Base-by-base conservation (phyloP, 2,888 invertebrate genomes). In the Erpobdella octoculata region DNA sequence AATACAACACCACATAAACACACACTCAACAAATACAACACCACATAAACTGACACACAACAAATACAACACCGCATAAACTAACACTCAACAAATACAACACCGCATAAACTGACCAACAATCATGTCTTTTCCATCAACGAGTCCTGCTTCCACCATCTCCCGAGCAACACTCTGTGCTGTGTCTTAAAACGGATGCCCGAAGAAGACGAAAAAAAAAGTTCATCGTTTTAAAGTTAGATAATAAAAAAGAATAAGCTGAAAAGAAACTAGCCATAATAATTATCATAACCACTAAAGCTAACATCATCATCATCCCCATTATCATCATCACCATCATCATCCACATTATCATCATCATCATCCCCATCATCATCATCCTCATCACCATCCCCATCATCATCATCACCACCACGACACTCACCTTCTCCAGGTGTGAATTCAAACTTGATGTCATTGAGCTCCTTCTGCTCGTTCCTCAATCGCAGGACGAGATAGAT, bases 371-470 rank as follows among this genome's bases (percentile, higher is more conserved):
- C n/a, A 53, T 53, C 28, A 28, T 53, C 53, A 53, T 53, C 53
- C 5, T 53, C 53, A 53, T 9, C 48, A 48, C 9, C 48, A 48
- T 6, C 62, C n/a, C 12, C 61, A 61, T 15, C 21, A 61, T 61
- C 61, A 61, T 61, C 61, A 61, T 61, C 66, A 61, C 28, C 61
- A 61, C 25, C 48, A 48, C 25, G n/a, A 6, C 28, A 21, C 21
- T 53, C 53, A 53, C 82, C 83, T 83, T 91, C 90, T 28, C 92
- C 93, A 36, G 89, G 88, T 25, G 91, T 90, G 83, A 91, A 98
- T 84, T 98, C 96, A 84, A 98, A 98, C 78, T 94, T 89, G 78
- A 98, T 98, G 83, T 98, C 97, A 83, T 97, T 96, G 76, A 98
- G 85, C 84, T 97, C 96, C 71, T 90, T 87, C 75, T 89, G 89